Evolutionary conservation across 2,113 vertebrate species (phyloP).

Genomic region (Hippocampus guttulatus): DNA sequence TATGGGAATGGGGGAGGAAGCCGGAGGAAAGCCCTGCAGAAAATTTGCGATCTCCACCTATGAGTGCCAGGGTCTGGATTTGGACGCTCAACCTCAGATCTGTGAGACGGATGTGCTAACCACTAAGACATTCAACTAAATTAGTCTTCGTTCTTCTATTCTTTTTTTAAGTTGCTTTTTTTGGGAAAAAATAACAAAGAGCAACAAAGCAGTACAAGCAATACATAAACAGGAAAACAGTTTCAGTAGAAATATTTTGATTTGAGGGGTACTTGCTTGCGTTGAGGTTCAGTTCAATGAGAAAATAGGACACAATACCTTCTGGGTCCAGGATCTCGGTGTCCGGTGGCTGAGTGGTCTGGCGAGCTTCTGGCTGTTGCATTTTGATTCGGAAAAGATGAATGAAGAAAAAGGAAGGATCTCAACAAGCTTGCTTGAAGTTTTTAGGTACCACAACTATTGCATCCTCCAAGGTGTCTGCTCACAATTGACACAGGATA

Average conservation of each 20-base stretch:
- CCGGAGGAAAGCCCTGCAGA: no score
- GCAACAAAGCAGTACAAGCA: not conserved
- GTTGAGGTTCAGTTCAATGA: not conserved
- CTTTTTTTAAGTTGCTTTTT: not conserved
- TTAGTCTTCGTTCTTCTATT: not conserved
- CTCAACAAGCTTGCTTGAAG: not conserved
- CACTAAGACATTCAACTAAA: no score
- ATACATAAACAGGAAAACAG: no score
- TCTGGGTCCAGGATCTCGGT: conserved; percentile 39
- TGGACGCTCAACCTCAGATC: not conserved
- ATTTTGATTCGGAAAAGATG: conserved; percentile 36
- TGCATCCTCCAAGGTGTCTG: conserved; percentile 8
- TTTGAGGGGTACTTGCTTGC: not conserved
- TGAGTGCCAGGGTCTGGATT: not conserved
- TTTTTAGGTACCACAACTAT: conserved; percentile 8
- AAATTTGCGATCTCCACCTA: no score
- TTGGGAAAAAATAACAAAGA: not conserved
- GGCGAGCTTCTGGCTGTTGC: conserved; percentile 59
- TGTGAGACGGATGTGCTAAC: no score
- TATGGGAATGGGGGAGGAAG: no score
- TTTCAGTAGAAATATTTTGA: no score
- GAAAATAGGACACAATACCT: conserved; percentile 45
- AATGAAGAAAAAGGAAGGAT: conserved; percentile 5
- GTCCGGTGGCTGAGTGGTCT: conserved; percentile 28
- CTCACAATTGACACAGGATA: conserved; percentile 2